A percentile compares a stretch with the other conserved stretches of the same genome.
Evolutionary conservation across 2,888 invertebrate species (phyloP).

Genomic region (Brenthis daphne): DNA sequence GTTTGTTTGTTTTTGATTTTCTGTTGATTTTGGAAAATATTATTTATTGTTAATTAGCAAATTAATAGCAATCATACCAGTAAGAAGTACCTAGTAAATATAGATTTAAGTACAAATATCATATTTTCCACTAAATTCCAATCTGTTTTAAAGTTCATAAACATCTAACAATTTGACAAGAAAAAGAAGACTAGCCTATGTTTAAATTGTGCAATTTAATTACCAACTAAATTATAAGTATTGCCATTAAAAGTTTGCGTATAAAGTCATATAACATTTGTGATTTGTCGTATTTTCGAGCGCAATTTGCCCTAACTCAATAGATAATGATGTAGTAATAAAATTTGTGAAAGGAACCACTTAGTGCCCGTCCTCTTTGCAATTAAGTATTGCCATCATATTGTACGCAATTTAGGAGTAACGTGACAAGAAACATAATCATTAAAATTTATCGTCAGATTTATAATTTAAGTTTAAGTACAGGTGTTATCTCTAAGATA

Average conservation of each 20-base stretch:
- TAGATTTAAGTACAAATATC: too few species aligned
- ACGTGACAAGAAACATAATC: constrained; percentile 20
- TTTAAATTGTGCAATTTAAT: not conserved
- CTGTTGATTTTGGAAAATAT: too few species aligned
- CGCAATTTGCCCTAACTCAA: constrained; percentile 30
- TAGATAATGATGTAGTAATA: constrained; percentile 38
- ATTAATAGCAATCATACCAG: too few species aligned
- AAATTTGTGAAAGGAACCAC: constrained; percentile 37
- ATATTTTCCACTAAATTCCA: too few species aligned
- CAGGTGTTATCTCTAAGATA: not conserved
- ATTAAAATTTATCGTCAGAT: constrained; percentile 17
- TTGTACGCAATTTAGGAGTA: constrained; percentile 19
- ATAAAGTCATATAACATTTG: constrained; percentile 1
- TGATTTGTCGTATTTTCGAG: constrained; percentile 22
- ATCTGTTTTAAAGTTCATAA: too few species aligned
- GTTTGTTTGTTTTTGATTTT: too few species aligned
- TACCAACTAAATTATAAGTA: constrained; percentile 3
- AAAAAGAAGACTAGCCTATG: too few species aligned
- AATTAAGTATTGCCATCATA: constrained; percentile 20
- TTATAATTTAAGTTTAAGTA: constrained; percentile 14
- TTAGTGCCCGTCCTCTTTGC: constrained; percentile 11
- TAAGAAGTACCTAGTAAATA: too few species aligned
- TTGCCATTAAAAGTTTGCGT: not conserved
- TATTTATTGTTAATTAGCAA: too few species aligned
- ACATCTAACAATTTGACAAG: too few species aligned